Evolutionary conservation across 2,113 vertebrate species (phyloP), one percentile per base, ranked within the genome.

Genomic region (Ceyx melanurus): DNA sequence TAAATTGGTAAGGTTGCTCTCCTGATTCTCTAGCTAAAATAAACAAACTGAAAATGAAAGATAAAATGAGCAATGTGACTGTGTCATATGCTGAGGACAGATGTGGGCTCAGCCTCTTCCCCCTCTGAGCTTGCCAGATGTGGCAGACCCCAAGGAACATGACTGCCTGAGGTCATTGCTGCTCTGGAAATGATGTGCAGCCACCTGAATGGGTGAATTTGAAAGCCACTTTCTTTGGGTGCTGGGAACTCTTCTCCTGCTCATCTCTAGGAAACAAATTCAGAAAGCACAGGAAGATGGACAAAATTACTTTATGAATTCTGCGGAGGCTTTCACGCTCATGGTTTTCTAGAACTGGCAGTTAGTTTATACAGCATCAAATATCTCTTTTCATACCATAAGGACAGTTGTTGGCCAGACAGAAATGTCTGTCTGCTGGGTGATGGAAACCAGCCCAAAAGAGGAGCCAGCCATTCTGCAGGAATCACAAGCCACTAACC

Each of bases 401-500:
- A n/a, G 8, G 8, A 84, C 4, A 48, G 20, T 15, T 37, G 46
- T 11, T 9, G 5, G 29, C 25, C 62, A 45, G 45, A 8, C n/a
- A 72, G 53, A 78, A 70, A 33, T 58, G n/a, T 0, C 0, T 23
- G 17, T 67, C 28, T 77, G 43, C 35, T 57, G 65, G 14, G 7
- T 40, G 40, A 70, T 18, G 29, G 35, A 83, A 86, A 77, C 26
- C 18, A 74, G 25, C 58, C 5, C 0, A 3, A 33, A 64, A 58
- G 15, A 64, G 26, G 11, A 87, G 9, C 5, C 22, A 64, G 40
- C 29, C 23, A 10, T 43, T 64, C 64, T 74, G 35, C 51, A 64
- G 51, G 31, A 84, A 3, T 33, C 31, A 42, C 0, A 0, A 46
- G 33, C 14, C 4, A 2, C 42, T 20, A 46, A 61, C 10, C 26